Base-by-base conservation (phyloP, 2,113 vertebrate genomes). In the Phrynosoma platyrhinos region DNA sequence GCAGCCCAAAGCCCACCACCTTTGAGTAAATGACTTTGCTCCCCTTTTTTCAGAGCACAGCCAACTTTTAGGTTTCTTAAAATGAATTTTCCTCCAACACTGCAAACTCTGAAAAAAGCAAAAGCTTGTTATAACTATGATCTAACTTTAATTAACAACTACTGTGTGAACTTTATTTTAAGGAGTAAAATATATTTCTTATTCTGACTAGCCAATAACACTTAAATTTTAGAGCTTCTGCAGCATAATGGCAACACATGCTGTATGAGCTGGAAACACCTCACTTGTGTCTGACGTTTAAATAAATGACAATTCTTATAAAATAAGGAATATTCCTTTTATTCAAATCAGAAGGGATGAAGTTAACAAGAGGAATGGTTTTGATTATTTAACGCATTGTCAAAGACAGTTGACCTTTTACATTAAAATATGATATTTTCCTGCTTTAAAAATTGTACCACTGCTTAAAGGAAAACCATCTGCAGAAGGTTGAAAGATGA, bases 321-420 rank as follows among this genome's bases (percentile, higher is more conserved):
- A 88, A 91, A 66, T 13, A 21, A 80, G 7, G 55, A 58, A 74
- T 93, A 88, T 83, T 92, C 71, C 81, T 92, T 91, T 52, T 92
- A 87, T 87, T 94, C 87, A 66, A 18, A n/a, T 87, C 88, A 89
- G 25, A 87, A 94, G 85, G 80, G 79, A 90, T 52, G n/a, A 92
- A 92, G 89, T 84, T 85, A 88, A 89, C 92, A 91, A 88, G 55
- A 4, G 20, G 93, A 92, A 87, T 92, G 72, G 40, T 92, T 95
- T 89, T 90, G n/a, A 86, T 90, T 85, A 91, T 47, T 91, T 87
- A 91, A 94, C 92, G 88, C 52, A 88, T 2, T 91, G 82, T 88
- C 71, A 90, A 89, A 89, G 88, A 93, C 91, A 90, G 64, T 9
- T 92, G 87, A 92, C 82, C 82, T 92, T 91, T 92, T 88, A 86